Percentiles rank a stretch among this genome's conserved stretches.
Conservation (phyloP, 2,888 invertebrate species). For the Margaritifera margaritifera region DNA sequence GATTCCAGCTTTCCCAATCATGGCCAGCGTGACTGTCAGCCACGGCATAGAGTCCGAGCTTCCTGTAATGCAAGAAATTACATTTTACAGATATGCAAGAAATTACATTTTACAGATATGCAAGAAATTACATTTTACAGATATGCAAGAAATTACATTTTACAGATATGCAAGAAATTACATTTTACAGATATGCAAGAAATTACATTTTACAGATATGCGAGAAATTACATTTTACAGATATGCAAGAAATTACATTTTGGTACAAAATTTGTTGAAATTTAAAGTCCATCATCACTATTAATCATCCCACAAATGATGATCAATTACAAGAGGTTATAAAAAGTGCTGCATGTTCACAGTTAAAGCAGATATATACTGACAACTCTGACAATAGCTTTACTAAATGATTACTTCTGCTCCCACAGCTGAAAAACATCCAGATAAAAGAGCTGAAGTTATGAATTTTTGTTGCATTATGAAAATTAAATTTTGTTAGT, state of each 20-base stretch:
- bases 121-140: neutral
- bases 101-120: neutral
- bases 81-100: neutral
- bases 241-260: too few species aligned
- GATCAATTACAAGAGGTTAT: too few species aligned
- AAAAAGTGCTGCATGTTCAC: too few species aligned
- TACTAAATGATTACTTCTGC: too few species aligned
- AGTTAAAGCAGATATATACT: too few species aligned
- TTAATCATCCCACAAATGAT: too few species aligned
- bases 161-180: neutral
- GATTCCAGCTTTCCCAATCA: conserved; percentile 67
- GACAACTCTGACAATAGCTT: too few species aligned
- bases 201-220: neutral
- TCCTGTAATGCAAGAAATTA: conserved; percentile 17
- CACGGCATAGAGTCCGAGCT: conserved; percentile 22
- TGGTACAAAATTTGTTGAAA: neutral
- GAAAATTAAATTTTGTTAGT: too few species aligned
- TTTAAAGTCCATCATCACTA: neutral
- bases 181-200: neutral
- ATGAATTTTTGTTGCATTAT: too few species aligned
- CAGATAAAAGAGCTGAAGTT: too few species aligned
- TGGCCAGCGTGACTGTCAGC: conserved; percentile 53
- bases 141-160: neutral
- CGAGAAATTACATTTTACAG: neutral
- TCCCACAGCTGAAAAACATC: too few species aligned